Evolutionary conservation across 2,888 invertebrate species (phyloP), one percentile per base, ranked within the genome.

Genomic region (Neoaliturus tenellus): DNA sequence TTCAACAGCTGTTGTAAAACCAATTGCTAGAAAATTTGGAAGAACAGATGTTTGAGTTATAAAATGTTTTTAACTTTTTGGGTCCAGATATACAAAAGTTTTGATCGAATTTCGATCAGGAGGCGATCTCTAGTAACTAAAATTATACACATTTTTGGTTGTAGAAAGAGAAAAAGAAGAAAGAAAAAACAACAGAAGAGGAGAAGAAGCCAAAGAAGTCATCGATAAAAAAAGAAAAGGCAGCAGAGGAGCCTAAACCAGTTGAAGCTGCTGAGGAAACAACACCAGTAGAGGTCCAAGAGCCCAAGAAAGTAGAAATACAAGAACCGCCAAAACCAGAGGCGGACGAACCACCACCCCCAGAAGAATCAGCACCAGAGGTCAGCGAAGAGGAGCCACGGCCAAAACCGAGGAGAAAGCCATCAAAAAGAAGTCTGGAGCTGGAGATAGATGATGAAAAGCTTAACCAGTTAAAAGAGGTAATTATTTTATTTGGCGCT

Each of bases 381-480:
- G 20, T 0, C 10, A 35, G 25, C 0, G 71, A 80, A 25, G 83
- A 83, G 41, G 81, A 81, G 41, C 67, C 35, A 14, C n/a, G 33
- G 28, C 35, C 23, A 28, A 28, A 48, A 20, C 78, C 78, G 20
- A 31, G 55, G 33, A 80, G 80, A 35, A 83, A 78, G 28, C 73
- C 62, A 25, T 83, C 55, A 5, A 44, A 82, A 41, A 82, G 55
- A 51, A 69, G 48, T 51, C 17, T 48, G 44, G 55, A 41, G 23
- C 69, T 51, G 28, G 71, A 69, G 48, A 62, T 58, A 20, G 83
- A 85, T 44, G 85, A 83, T 33, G 83, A 83, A 62, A 85, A 78
- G 75, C 81, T 73, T 78, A 78, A 84, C 35, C 80, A 84, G 69
- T 33, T 85, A n/a, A 81, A 55, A 73, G 85, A 85, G 67, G 85